phyloP scores from a whole-genome alignment of 2,888 invertebrate genomes.

The Drosophila mayaguana region DNA sequence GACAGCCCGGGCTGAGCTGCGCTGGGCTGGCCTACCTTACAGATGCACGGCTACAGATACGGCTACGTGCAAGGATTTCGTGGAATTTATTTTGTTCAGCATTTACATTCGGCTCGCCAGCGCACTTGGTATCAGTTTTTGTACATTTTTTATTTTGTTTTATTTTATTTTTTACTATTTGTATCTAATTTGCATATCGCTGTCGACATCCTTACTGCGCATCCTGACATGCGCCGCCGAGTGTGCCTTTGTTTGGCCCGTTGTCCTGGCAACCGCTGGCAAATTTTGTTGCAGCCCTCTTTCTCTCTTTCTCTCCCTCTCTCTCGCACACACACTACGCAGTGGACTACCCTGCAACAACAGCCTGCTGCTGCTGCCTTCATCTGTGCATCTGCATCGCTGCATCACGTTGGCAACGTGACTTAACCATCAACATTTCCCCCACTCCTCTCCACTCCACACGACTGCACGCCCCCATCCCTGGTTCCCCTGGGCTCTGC shows the following conservation, averaged over 20 bases:
- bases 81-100: conserved; percentile 69
- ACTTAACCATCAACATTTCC: conserved; percentile 16
- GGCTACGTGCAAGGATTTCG: conserved; percentile 75
- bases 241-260: conserved; percentile 52
- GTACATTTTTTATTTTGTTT: conserved; percentile 6
- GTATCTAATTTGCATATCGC: conserved; percentile 83
- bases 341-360: conserved; percentile 4
- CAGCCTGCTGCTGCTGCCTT: conserved; percentile 1
- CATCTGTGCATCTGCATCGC: conserved; percentile 68
- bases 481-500: background rate
- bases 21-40: conserved; percentile 55
- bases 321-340: background rate
- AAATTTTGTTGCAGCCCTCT: conserved; percentile 61
- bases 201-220: conserved; percentile 58
- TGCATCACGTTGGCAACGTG: conserved; percentile 51
- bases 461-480: background rate
- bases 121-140: conserved; percentile 27
- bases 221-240: conserved; percentile 65
- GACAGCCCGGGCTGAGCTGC: no score
- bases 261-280: conserved; percentile 70
- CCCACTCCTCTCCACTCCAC: background rate
- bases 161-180: conserved; percentile 65
- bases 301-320: background rate
- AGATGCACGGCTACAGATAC: conserved; percentile 49
- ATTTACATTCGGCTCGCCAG: conserved; percentile 64